Conservation (phyloP, 1,140 invertebrate genomes). For the Habropoda laboriosa region DNA sequence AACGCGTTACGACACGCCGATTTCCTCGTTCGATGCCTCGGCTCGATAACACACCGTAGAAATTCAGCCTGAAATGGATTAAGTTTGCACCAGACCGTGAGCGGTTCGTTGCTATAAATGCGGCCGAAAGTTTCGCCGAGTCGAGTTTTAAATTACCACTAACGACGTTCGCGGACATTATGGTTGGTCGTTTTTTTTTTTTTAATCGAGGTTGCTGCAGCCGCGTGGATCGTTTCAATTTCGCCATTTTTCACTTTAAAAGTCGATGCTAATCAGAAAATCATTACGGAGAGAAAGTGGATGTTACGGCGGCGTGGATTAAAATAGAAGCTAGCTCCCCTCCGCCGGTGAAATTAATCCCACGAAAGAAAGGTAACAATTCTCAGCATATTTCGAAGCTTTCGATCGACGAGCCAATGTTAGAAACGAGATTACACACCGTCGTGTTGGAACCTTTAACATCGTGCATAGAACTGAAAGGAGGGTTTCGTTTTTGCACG, state of each 20-base stretch:
- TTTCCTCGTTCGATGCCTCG: not conserved
- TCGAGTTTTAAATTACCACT: constrained; percentile 43
- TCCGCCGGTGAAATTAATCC: not conserved
- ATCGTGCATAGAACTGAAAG: no score
- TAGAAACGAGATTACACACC: not conserved
- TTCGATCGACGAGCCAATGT: not conserved
- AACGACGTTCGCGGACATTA: constrained; percentile 41
- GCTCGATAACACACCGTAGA: not conserved
- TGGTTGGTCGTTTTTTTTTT: constrained; percentile 14
- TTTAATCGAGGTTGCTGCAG: not conserved
- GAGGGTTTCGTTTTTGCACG: not conserved
- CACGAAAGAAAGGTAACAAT: not conserved
- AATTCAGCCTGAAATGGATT: constrained; percentile 20
- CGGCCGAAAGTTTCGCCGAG: not conserved
- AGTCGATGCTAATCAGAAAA: not conserved
- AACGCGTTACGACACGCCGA: not conserved
- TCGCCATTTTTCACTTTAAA: not conserved
- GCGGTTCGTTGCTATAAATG: constrained; percentile 14
- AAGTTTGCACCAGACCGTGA: constrained; percentile 18
- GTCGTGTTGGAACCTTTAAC: no score
- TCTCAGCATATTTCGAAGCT: not conserved
- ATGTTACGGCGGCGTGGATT: not conserved
- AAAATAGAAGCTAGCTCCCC: not conserved
- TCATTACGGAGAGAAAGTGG: not conserved
- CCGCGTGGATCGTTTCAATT: not conserved